phyloP scores from a whole-genome alignment of 2,888 invertebrate genomes.

The Netelia melanura region DNA sequence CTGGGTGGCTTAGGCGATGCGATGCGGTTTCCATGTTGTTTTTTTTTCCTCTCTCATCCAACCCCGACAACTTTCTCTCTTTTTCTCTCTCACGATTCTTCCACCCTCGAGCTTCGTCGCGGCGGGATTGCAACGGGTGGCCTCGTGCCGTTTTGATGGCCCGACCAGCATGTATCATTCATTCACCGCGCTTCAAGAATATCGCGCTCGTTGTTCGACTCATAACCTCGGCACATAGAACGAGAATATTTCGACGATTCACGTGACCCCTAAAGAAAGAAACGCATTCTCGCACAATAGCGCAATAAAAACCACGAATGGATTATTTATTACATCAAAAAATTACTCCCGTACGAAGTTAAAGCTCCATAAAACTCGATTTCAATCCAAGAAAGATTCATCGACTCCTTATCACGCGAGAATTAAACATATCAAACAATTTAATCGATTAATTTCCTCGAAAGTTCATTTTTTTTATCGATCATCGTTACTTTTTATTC shows the following conservation, averaged over 20 bases:
- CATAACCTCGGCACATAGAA: constrained; percentile 28
- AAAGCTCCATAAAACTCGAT: background rate
- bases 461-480: background rate
- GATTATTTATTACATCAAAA: constrained; percentile 71
- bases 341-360: constrained; percentile 62
- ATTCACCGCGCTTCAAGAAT: constrained; percentile 74
- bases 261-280: no score
- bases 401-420: background rate
- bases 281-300: background rate
- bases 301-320: constrained; percentile 44
- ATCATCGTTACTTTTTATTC: constrained; percentile 10
- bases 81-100: constrained; percentile 63
- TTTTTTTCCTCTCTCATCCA: constrained; percentile 76
- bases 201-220: constrained; percentile 76
- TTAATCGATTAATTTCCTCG: background rate
- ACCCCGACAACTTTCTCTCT: constrained; percentile 67
- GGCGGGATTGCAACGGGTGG: constrained; percentile 77
- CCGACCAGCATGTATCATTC: constrained; percentile 76
- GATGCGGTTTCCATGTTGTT: constrained; percentile 86
- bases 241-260: constrained; percentile 66
- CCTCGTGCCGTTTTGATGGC: constrained; percentile 83
- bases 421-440: background rate
- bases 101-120: constrained; percentile 68
- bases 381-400: constrained; percentile 12
- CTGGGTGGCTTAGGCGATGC: constrained; percentile 80